Conservation (phyloP, 92 coral and sea anemone genomes). For the Zoanthus gigantus region DNA sequence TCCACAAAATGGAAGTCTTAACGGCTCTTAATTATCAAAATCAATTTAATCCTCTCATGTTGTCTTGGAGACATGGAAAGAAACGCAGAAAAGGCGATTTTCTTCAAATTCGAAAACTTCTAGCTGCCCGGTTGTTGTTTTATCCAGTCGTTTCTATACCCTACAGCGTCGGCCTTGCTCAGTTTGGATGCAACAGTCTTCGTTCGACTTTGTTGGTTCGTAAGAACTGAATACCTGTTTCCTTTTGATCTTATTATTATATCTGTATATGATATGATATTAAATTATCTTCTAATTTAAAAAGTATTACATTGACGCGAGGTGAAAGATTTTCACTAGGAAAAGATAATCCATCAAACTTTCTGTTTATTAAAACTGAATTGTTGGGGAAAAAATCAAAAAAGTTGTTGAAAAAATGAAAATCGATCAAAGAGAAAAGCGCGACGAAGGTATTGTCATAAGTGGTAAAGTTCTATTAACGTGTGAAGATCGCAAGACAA, state of each 20-base stretch:
- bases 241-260: not conserved
- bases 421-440: no score
- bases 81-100: not conserved
- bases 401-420: no score
- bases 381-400: no score
- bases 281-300: no score
- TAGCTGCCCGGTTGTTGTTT: constrained; percentile 11
- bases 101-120: constrained; percentile 8
- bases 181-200: not conserved
- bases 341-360: no score
- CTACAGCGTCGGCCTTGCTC: not conserved
- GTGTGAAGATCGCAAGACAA: no score
- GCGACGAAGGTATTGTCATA: no score
- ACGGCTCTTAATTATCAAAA: not conserved
- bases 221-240: not conserved
- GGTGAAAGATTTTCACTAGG: no score
- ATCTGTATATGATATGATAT: not conserved
- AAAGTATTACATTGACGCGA: no score
- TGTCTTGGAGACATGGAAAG: constrained; percentile 13
- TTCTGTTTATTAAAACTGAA: no score
- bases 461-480: no score
- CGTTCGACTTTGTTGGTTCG: constrained; percentile 11
- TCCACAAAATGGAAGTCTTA: constrained; percentile 1
- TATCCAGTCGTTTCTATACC: constrained; percentile 15
- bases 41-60: not conserved